Evolutionary conservation across 2,797 vertebrate species (phyloP), one percentile per base, ranked within the genome.

Genomic region (Phataginus tricuspis): DNA sequence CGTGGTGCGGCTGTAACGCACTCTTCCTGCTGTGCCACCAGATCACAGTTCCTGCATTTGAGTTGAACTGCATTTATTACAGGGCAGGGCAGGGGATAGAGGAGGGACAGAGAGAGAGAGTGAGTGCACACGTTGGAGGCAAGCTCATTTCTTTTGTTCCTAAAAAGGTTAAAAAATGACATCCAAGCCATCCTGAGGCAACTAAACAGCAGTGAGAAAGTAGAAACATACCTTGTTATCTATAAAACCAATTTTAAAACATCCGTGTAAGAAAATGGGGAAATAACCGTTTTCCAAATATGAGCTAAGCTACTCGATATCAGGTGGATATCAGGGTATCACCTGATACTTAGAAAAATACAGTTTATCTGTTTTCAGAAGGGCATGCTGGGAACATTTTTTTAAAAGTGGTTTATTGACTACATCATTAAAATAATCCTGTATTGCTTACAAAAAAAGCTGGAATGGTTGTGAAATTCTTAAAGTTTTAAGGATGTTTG

Each of bases 401-500:
- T 86, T 49, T 1, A 86, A 96, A 97, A 95, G 71, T 80, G 61
- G 31, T 63, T 95, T 64, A 77, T 93, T 87, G 63, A 87, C 79
- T 86, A 37, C 21, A 39, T 55, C 49, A 25, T 66, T 90, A 90
- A 96, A 91, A 68, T 94, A 93, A 92, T 82, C 90, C 57, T 75
- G 23, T 71, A 55, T 66, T 94, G 42, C 45, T 96, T 93, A 74
- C 39, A 57, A 69, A 83, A 45, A 94, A 97, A 84, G 14, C 90
- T 97, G 86, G 89, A 86, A 63, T 8, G 0, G 51, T 92, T 91
- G 51, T 78, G 86, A 91, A 95, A 87, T 90, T 96, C 87, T 93
- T 85, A 34, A 92, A 64, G 78, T 91, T 96, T 97, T 95, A 92
- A 95, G 55, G 72, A 89, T 82, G 15, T 84, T 94, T 92, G 79